Evolutionary conservation across 2,888 invertebrate species (phyloP), one percentile per base, ranked within the genome.

Genomic region (Augiades crinisus): DNA sequence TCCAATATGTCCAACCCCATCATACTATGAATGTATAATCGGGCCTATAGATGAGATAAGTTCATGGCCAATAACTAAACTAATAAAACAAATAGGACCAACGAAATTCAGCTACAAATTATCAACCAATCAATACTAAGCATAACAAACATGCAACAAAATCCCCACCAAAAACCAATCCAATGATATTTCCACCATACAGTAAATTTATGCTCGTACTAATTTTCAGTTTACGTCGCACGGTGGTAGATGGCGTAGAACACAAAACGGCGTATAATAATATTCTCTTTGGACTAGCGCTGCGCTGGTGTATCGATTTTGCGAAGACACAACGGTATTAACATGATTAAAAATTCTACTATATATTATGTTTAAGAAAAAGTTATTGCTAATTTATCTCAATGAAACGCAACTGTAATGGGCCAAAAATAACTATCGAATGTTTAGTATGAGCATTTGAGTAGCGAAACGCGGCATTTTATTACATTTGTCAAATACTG

Each of bases 241-340:
- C 37, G 14, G 13, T 61, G 60, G 65, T 64, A 89, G 88, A 86
- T 88, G 88, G 79, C 87, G 72, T 65, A 54, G 41, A 34, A 41
- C 14, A 47, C 49, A 46, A 57, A 31, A 52, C 61, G 64, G 61
- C 62, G 64, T 64, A 60, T 49, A 52, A 58, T 56, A 62, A 36
- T 21, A 50, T 77, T 78, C 69, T 77, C 77, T 78, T 69, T 75
- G 78, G 76, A 77, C 73, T 72, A 72, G 78, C 81, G 79, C 74
- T 86, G 85, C 88, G 87, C 86, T 79, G 80, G 68, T 75, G 60
- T 88, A 89, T 89, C 81, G 89, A 89, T 89, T 84, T 78, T 79
- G 65, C 58, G 62, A 67, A 69, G 62, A 60, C 63, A 56, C 59
- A 54, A 56, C 71, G 64, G 83, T 81, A 72, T 88, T 78, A 60